Evolutionary conservation across 92 coral and sea anemone genomes (phyloP).

Genomic region (Porites cylindrica): DNA sequence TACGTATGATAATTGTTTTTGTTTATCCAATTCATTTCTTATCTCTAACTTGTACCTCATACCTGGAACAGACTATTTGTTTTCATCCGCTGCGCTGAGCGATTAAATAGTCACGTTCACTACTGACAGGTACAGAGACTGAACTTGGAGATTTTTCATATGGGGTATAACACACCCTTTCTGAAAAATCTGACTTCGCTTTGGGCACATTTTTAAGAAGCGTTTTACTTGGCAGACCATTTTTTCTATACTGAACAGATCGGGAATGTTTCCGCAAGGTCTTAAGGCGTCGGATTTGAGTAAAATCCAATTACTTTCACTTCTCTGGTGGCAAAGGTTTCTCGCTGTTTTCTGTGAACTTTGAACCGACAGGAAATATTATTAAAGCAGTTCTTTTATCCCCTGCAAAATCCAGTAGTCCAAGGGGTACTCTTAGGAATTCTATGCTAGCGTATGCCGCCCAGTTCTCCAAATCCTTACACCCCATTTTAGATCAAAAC

Average conservation of each 20-base stretch:
- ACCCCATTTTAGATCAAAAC: too few relatives aligned
- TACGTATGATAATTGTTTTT: constrained; percentile 5
- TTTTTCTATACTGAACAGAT: background rate
- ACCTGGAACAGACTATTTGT: background rate
- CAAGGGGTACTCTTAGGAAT: too few relatives aligned
- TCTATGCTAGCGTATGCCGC: too few relatives aligned
- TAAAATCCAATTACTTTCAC: background rate
- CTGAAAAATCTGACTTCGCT: background rate
- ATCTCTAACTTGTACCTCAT: constrained; percentile 15
- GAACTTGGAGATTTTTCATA: background rate
- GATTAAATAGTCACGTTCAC: constrained; percentile 33
- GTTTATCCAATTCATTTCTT: constrained; percentile 23
- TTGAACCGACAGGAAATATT: background rate
- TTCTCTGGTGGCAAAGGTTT: background rate
- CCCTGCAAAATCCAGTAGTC: too few relatives aligned
- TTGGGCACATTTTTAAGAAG: too few relatives aligned
- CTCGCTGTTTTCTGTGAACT: background rate
- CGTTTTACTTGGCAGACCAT: background rate
- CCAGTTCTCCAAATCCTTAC: too few relatives aligned
- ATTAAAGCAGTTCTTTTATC: too few relatives aligned
- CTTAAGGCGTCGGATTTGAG: background rate
- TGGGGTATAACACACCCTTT: background rate
- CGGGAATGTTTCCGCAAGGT: background rate
- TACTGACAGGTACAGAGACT: background rate
- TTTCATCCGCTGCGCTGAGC: constrained; percentile 7